Conservation (phyloP, 2,113 vertebrate species). For the Bungarus multicinctus region DNA sequence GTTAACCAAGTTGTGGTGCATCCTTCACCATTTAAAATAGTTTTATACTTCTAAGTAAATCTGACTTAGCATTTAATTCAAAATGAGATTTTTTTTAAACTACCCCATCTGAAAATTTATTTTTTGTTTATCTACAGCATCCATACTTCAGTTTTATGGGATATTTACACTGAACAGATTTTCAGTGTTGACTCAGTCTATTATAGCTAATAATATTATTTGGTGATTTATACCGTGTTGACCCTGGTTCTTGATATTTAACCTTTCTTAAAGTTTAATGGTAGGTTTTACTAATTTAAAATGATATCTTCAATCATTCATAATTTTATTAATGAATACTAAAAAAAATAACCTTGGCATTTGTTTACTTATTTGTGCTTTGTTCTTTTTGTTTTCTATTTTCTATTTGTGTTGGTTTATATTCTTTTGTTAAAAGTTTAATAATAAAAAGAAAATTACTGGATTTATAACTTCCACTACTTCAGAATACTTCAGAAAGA, state of each 20-base stretch:
- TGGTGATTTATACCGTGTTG: neutral
- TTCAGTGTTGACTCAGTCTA: neutral
- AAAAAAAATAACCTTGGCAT: neutral
- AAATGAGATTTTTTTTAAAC: neutral
- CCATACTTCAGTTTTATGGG: neutral
- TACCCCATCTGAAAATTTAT: neutral
- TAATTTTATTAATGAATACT: neutral
- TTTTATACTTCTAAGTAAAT: neutral
- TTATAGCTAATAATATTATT: neutral
- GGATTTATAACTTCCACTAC: neutral
- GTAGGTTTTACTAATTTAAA: neutral
- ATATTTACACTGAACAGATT: neutral
- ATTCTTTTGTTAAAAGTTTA: neutral
- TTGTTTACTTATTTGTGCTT: neutral
- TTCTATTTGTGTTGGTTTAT: neutral
- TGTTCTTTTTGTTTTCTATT: neutral
- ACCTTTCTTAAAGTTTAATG: neutral
- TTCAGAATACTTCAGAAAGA: neutral
- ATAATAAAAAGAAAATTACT: neutral
- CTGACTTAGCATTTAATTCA: neutral
- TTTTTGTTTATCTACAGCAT: neutral
- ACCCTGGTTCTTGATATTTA: neutral
- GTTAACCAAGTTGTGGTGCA: neutral
- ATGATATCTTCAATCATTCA: neutral
- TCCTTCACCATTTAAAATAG: neutral